These are phyloP conservation scores for Drosophila busckii DNA, from an alignment of 1,140 invertebrate genomes.

Conservation along the genomic window DNA sequence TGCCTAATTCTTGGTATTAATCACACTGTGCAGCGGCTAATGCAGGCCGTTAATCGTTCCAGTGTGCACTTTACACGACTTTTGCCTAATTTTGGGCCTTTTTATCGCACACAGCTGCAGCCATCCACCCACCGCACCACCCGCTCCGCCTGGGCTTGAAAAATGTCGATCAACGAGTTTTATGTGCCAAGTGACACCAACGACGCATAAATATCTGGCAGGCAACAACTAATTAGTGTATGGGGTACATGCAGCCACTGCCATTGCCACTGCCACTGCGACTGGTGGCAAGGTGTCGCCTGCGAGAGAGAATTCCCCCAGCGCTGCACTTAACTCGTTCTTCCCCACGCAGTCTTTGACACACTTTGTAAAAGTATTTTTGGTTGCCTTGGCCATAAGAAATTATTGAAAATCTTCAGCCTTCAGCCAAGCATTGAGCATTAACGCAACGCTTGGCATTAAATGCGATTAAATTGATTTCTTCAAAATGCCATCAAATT, in stretches of 20 bases:
- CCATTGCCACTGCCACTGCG: not conserved
- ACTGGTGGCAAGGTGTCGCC: constrained; percentile 56
- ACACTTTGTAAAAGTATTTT: constrained; percentile 42
- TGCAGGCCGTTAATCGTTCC: constrained; percentile 68
- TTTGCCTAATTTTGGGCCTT: constrained; percentile 72
- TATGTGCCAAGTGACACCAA: constrained; percentile 66
- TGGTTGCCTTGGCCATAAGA: constrained; percentile 25
- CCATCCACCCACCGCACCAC: not conserved
- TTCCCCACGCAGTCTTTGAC: constrained; percentile 14
- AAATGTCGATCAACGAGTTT: constrained; percentile 25
- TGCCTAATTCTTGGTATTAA: constrained; percentile 69
- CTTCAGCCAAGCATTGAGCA: constrained; percentile 25
- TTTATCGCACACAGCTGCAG: constrained; percentile 74
- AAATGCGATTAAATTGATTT: constrained; percentile 76
- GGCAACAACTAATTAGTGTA: constrained; percentile 73
- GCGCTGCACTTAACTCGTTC: constrained; percentile 55
- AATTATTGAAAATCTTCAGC: constrained; percentile 74
- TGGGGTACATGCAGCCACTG: not conserved
- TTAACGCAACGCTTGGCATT: constrained; percentile 54
- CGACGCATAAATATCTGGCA: constrained; percentile 71
- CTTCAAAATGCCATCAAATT: constrained; percentile 65
- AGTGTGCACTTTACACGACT: constrained; percentile 61
- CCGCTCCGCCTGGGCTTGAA: not conserved
- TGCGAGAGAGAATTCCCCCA: constrained; percentile 23
- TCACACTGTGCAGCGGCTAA: constrained; percentile 52